These are phyloP conservation scores for Uromys caudimaculatus DNA, from an alignment of 2,797 vertebrate genomes.

Conservation along the genomic window DNA sequence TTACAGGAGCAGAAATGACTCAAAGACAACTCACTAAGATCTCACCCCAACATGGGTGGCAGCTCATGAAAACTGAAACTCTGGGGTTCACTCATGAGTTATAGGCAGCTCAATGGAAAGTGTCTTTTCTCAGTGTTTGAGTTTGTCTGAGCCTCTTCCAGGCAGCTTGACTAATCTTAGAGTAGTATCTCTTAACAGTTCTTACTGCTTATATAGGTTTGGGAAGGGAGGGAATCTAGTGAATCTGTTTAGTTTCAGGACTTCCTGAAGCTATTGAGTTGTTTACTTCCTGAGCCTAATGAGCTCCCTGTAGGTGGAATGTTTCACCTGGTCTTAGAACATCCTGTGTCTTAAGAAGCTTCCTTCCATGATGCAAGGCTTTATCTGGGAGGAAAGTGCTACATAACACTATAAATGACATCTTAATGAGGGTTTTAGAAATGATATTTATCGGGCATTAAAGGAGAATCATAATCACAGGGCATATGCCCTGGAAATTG, in stretches of 20 bases:
- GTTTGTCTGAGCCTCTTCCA: not conserved
- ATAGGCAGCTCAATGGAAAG: not conserved
- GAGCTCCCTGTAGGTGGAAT: not conserved
- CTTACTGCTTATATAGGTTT: not conserved
- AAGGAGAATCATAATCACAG: not conserved
- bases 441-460: not conserved
- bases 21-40: not conserved
- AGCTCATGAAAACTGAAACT: not conserved
- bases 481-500: not conserved
- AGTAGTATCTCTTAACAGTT: not conserved
- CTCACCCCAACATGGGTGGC: not conserved
- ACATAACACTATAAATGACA: not conserved
- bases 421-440: constrained; percentile 25
- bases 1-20: not conserved
- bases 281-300: not conserved
- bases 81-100: not conserved
- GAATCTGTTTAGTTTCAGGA: not conserved
- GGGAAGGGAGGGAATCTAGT: not conserved
- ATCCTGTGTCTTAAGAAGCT: not conserved
- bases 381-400: not conserved
- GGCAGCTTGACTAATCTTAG: not conserved
- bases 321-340: not conserved
- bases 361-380: not conserved
- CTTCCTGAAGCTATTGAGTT: not conserved
- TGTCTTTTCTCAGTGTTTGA: not conserved